These are phyloP conservation scores for Phylloscopus trochilus DNA, from an alignment of 2,113 vertebrate genomes.

Conservation along the genomic window DNA sequence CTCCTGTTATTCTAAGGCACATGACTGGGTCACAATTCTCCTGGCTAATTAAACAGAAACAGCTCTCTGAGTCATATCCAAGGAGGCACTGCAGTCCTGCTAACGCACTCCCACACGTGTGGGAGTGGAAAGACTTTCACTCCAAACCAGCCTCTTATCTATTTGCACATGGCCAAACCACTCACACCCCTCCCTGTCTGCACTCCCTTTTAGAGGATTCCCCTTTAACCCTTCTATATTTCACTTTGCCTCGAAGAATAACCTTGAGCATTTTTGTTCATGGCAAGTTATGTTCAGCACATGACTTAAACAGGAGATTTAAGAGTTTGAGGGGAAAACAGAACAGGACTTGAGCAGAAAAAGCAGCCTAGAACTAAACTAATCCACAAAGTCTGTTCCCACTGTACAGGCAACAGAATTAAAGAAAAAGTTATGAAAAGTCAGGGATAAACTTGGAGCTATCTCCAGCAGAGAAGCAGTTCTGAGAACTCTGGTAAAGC, in stretches of 20 bases:
- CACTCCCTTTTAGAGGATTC: neutral
- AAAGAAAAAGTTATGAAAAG: neutral
- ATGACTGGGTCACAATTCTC: constrained; percentile 8
- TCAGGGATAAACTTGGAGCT: neutral
- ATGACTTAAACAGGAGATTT: neutral
- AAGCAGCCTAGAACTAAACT: neutral
- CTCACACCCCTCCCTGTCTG: neutral
- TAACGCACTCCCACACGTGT: neutral
- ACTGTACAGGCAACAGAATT: neutral
- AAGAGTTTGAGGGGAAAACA: neutral
- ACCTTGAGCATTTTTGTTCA: neutral
- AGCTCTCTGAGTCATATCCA: neutral
- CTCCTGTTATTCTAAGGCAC: neutral
- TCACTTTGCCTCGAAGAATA: neutral
- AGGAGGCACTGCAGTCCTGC: neutral
- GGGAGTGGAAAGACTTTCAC: neutral
- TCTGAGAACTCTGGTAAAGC: neutral
- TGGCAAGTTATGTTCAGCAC: neutral
- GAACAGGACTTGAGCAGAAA: neutral
- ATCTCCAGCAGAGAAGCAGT: neutral
- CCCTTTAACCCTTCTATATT: neutral
- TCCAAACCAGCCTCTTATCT: neutral
- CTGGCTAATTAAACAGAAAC: constrained; percentile 31
- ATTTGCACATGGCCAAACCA: neutral
- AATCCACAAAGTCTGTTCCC: neutral